These are phyloP conservation scores for Dicyrtomina minuta DNA, from an alignment of 2,888 invertebrate species.

Conservation along the genomic window DNA sequence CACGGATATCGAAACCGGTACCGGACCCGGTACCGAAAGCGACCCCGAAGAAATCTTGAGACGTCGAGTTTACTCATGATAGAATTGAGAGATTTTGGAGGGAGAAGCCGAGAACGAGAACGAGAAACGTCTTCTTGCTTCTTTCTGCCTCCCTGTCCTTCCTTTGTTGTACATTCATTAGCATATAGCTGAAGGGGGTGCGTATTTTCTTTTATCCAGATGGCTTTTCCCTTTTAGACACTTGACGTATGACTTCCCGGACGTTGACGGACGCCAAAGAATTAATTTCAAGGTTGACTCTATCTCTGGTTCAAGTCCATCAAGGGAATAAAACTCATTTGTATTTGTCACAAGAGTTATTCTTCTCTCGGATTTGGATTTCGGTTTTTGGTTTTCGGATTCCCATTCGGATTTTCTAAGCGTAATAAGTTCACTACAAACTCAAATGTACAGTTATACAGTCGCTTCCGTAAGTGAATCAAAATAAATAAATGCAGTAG, in stretches of 20 bases:
- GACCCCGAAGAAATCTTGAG: constrained; percentile 9
- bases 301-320: constrained; percentile 24
- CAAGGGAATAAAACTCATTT: constrained; percentile 29
- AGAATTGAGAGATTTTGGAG: background rate
- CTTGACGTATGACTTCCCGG: constrained; percentile 31
- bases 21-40: background rate
- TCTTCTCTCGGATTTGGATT: no score
- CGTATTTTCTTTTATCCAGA: constrained; percentile 1
- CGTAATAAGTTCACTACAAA: no score
- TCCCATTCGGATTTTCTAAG: no score
- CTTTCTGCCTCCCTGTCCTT: constrained; percentile 6
- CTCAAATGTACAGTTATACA: no score
- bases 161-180: constrained; percentile 30
- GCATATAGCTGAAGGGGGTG: constrained; percentile 17
- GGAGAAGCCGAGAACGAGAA: constrained; percentile 8
- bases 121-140: constrained; percentile 12
- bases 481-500: no score
- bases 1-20: no score
- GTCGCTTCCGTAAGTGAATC: no score
- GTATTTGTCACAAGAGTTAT: constrained; percentile 7
- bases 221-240: constrained; percentile 18
- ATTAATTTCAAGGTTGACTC: constrained; percentile 32
- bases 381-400: no score
- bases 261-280: constrained; percentile 30
- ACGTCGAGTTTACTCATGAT: no score